These are phyloP conservation scores for Nysson spinosus DNA, from an alignment of 2,888 invertebrate species.

Conservation along the genomic window DNA sequence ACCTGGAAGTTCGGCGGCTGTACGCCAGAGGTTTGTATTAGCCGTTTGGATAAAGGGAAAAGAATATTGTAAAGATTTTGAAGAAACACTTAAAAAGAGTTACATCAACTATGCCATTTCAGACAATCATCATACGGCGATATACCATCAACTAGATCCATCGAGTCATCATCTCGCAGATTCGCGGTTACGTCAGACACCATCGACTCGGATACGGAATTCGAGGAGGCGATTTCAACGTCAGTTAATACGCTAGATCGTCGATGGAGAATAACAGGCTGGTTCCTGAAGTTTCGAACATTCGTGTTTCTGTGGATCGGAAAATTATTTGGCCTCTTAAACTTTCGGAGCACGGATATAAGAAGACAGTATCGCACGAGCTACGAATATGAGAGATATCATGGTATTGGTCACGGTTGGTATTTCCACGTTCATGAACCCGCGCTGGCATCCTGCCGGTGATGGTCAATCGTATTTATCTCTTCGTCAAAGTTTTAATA, in stretches of 20 bases:
- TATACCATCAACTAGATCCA: neutral
- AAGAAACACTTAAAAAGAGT: neutral
- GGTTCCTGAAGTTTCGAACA: constrained; percentile 46
- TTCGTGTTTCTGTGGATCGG: constrained; percentile 54
- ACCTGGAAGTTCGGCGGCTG: constrained; percentile 3
- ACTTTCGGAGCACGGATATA: constrained; percentile 55
- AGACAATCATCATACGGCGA: constrained; percentile 14
- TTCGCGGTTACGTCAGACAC: constrained; percentile 45
- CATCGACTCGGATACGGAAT: constrained; percentile 68
- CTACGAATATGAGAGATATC: constrained; percentile 59
- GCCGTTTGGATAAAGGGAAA: neutral
- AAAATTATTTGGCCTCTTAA: constrained; percentile 59
- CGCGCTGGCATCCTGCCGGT: too few relatives aligned
- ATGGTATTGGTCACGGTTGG: constrained; percentile 18
- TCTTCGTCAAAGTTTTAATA: too few relatives aligned
- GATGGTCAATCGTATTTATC: too few relatives aligned
- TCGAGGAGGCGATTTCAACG: constrained; percentile 57
- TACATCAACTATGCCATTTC: too few relatives aligned
- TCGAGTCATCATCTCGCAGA: constrained; percentile 12
- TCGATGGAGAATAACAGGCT: constrained; percentile 50
- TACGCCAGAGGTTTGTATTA: constrained; percentile 33
- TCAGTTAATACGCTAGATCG: constrained; percentile 22
- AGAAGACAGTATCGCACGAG: constrained; percentile 54
- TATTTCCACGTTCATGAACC: too few relatives aligned
- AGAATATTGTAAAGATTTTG: neutral